Evolutionary conservation across 2,888 invertebrate genomes (phyloP).

Genomic region (Eretmocerus hayati): DNA sequence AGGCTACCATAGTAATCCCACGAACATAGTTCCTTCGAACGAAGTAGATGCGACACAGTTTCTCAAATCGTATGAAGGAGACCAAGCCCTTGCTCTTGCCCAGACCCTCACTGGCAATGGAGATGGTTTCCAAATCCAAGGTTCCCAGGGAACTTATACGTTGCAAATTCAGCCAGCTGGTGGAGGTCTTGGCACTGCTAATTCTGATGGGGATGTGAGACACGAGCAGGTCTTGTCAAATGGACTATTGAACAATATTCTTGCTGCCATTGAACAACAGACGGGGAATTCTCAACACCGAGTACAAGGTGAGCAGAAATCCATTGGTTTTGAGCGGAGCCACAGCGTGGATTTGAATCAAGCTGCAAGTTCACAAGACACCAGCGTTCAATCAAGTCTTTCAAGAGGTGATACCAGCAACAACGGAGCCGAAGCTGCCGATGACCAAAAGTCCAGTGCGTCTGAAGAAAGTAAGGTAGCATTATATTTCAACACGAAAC

Average conservation of each 20-base stretch:
- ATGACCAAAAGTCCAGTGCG: conserved; percentile 16
- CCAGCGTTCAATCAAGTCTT: conserved; percentile 6
- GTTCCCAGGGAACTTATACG: conserved; percentile 60
- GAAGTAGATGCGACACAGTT: conserved; percentile 37
- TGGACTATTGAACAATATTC: conserved; percentile 70
- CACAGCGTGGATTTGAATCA: conserved; percentile 27
- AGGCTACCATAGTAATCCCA: conserved; percentile 29
- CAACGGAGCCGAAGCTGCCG: conserved; percentile 1
- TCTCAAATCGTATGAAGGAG: conserved; percentile 33
- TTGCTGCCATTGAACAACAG: conserved; percentile 76
- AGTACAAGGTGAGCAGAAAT: conserved; percentile 31
- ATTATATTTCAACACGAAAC: conserved; percentile 38
- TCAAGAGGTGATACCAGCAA: conserved; percentile 3
- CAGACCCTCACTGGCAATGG: conserved; percentile 32
- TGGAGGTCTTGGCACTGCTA: conserved; percentile 48
- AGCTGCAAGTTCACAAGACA: conserved; percentile 19
- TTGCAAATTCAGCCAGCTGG: conserved; percentile 70
- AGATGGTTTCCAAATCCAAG: conserved; percentile 45
- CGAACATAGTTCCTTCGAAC: conserved; percentile 27
- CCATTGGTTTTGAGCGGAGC: conserved; percentile 17
- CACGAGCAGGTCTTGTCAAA: conserved; percentile 74
- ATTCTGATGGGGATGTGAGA: conserved; percentile 51
- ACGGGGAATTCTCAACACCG: conserved; percentile 45
- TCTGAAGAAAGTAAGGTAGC: conserved; percentile 32
- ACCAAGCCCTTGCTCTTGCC: conserved; percentile 35